Evolutionary conservation across 92 coral and sea anemone species (phyloP).

Genomic region (Palythoa grandis): DNA sequence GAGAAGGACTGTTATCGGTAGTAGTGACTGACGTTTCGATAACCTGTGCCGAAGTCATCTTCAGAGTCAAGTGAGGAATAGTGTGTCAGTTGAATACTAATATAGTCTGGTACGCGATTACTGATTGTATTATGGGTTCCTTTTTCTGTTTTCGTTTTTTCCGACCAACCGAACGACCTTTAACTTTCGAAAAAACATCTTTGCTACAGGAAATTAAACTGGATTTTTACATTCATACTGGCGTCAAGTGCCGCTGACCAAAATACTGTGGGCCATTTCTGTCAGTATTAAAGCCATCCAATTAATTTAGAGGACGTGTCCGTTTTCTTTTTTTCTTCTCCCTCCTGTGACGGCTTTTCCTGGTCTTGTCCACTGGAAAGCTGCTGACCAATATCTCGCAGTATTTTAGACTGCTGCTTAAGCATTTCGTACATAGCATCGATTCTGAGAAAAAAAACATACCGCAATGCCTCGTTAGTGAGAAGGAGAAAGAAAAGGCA

Average conservation of each 20-base stretch:
- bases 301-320: conserved; percentile 26
- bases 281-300: conserved; percentile 24
- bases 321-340: neutral
- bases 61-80: too few species aligned
- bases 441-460: neutral
- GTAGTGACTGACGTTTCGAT: too few species aligned
- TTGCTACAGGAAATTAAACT: too few species aligned
- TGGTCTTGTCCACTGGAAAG: neutral
- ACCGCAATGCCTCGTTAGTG: neutral
- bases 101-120: too few species aligned
- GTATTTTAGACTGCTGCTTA: conserved; percentile 26
- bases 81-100: too few species aligned
- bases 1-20: too few species aligned
- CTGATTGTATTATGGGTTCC: too few species aligned
- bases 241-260: neutral
- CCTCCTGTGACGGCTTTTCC: neutral
- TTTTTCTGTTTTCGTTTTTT: too few species aligned
- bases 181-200: too few species aligned
- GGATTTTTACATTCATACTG: neutral
- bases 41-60: too few species aligned
- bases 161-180: too few species aligned
- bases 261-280: neutral
- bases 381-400: conserved; percentile 37
- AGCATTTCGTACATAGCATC: conserved; percentile 36
- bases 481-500: too few species aligned